Percentiles rank a stretch among this genome's conserved stretches.
phyloP scores from a whole-genome alignment of 2,113 vertebrate genomes.

The Mystacornis crossleyi region DNA sequence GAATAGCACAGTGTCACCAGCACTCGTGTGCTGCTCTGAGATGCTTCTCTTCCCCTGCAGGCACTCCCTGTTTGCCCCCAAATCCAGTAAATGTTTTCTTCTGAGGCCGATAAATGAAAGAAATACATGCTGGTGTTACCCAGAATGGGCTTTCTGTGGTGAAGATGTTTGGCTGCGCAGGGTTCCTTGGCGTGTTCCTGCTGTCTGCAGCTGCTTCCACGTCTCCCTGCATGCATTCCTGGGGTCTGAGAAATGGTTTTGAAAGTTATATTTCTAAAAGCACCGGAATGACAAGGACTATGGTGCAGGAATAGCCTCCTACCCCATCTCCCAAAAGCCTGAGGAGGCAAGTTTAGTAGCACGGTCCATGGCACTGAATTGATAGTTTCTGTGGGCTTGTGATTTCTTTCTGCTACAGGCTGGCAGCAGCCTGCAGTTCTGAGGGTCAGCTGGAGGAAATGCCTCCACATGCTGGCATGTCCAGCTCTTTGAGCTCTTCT shows the following conservation, averaged over 20 bases:
- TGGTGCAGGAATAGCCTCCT: not conserved
- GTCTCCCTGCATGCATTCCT: accelerated
- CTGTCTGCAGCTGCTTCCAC: not conserved
- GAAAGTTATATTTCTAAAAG: not conserved
- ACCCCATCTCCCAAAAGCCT: not conserved
- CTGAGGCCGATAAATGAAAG: not conserved
- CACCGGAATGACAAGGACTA: not conserved
- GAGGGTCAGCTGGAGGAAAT: constrained; percentile 32
- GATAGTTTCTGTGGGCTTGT: not conserved
- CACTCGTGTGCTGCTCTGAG: accelerated
- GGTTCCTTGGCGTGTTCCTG: not conserved
- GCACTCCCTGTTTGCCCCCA: not conserved
- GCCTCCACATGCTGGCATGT: not conserved
- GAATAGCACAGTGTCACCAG: not conserved
- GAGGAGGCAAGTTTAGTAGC: not conserved
- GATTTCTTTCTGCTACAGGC: not conserved
- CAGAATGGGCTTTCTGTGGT: not conserved
- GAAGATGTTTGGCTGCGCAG: accelerated
- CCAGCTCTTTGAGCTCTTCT: not conserved
- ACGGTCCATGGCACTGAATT: not conserved
- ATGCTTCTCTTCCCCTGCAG: not conserved
- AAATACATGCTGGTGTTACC: accelerated
- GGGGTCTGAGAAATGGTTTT: not conserved
- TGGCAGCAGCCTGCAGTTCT: not conserved
- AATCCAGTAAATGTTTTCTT: not conserved